Percentiles rank a stretch among this genome's conserved stretches.
Evolutionary conservation across 2,113 vertebrate genomes (phyloP).

Genomic region (Pitta sordida): DNA sequence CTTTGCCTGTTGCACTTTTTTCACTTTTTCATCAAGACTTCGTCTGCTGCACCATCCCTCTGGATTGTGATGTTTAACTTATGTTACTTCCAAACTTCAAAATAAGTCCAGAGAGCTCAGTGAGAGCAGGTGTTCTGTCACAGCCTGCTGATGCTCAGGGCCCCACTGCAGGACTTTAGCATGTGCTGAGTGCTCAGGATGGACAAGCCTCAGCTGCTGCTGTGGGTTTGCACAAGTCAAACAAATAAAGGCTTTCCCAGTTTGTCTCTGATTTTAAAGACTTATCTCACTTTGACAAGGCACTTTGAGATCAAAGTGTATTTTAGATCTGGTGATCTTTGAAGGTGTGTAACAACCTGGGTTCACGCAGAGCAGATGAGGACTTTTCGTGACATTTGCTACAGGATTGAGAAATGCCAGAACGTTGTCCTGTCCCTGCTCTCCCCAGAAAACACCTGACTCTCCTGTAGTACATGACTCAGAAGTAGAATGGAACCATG

Average conservation of each 20-base stretch:
- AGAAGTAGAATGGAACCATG: not conserved
- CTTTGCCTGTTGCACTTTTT: not conserved
- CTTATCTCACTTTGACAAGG: not conserved
- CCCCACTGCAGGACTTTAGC: not conserved
- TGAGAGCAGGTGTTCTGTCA: not conserved
- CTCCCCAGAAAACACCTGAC: not conserved
- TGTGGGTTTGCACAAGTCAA: not conserved
- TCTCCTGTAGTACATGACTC: not conserved
- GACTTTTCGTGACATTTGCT: not conserved
- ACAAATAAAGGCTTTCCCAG: not conserved
- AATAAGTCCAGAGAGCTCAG: not conserved
- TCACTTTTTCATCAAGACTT: not conserved
- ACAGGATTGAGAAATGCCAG: not conserved
- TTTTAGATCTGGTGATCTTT: not conserved
- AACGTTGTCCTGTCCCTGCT: not conserved
- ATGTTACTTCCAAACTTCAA: not conserved
- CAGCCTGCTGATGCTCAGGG: not conserved
- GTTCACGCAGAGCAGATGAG: accelerated
- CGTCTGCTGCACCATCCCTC: too few species aligned
- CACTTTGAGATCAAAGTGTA: not conserved
- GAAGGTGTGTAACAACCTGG: not conserved
- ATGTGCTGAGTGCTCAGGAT: not conserved
- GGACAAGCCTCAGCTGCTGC: not conserved
- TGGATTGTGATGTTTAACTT: accelerated
- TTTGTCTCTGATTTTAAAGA: not conserved